Evolutionary conservation across 1,140 invertebrate genomes (phyloP).

Genomic region (Drepana arcuata): DNA sequence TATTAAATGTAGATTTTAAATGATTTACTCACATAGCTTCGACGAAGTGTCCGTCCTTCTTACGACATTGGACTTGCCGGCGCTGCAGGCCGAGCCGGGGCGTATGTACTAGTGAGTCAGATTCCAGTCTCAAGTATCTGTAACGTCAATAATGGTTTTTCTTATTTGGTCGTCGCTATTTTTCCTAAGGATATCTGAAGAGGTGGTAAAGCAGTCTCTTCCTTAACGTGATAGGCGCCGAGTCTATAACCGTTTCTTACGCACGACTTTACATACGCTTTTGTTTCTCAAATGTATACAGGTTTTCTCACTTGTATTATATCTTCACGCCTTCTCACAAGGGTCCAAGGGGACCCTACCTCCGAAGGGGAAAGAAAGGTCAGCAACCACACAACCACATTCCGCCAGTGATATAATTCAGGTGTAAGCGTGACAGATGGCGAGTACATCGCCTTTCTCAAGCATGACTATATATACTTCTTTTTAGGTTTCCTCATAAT

Average conservation of each 20-base stretch:
- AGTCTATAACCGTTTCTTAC: background rate
- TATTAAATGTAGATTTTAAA: too few relatives aligned
- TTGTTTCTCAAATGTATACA: background rate
- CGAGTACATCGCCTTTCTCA: too few relatives aligned
- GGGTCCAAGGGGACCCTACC: too few relatives aligned
- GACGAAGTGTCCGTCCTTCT: slow-evolving; percentile 44
- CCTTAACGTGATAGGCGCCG: background rate
- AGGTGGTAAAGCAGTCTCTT: background rate
- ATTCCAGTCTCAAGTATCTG: slow-evolving; percentile 23
- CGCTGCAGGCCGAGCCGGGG: slow-evolving; percentile 51
- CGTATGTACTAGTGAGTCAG: slow-evolving; percentile 49
- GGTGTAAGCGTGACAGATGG: too few relatives aligned
- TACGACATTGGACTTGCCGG: slow-evolving; percentile 51
- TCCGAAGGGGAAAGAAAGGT: too few relatives aligned
- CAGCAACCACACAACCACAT: too few relatives aligned
- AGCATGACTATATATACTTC: too few relatives aligned
- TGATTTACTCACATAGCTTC: slow-evolving; percentile 54
- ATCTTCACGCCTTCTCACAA: too few relatives aligned
- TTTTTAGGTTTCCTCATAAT: too few relatives aligned
- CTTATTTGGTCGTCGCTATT: background rate
- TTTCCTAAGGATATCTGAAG: too few relatives aligned
- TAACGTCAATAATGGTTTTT: slow-evolving; percentile 16
- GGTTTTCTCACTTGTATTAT: background rate
- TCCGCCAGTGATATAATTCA: too few relatives aligned
- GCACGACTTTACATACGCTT: background rate